Base-by-base conservation (phyloP, 2,797 vertebrate species). In the Danio jaintianensis region DNA sequence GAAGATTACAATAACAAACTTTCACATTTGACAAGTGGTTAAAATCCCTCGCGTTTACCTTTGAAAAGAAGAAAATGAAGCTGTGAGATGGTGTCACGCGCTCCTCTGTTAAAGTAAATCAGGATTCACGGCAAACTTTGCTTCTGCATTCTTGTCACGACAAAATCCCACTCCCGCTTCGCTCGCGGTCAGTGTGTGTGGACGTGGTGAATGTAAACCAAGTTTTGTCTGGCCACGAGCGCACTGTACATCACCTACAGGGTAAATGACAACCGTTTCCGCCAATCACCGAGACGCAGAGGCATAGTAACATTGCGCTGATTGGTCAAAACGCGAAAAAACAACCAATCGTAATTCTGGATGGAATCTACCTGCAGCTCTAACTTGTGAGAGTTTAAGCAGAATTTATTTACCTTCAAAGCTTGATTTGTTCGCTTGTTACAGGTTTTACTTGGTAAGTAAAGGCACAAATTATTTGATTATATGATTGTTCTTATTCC, bases 181-280 rank as follows among this genome's bases (percentile, higher is more conserved):
- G 91, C 88, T 85, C 86, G 89, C 86, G 89, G 89, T 91, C 91
- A 89, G 90, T 90, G 90, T 92, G 10, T 92, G 92, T 91, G 93
- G 88, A 92, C 90, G 90, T 88, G 88, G 61, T 79, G 83, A 40
- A 56, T 83, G 84, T 87, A 89, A 91, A 79, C 66, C 82, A 90
- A 91, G 91, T 93, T 89, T 89, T 87, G 88, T 77, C 80, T 43
- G 79, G 82, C 78, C 82, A 72, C 78, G 82, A 74, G 73, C 56
- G 72, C 83, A 67, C 72, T 61, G 73, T 63, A 47, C 16, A 64
- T 80, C 76, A 22, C 50, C 50, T 72, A 67, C 40, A 36, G 47
- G 48, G 40, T 67, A 29, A 92, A 0, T 89, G 93, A 89, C 93
- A 90, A 62, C n/a, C 5, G 13, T 6, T 10, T 78, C 75, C 84